Conservation (phyloP, 2,888 invertebrate genomes). For the Spilarctia lutea region DNA sequence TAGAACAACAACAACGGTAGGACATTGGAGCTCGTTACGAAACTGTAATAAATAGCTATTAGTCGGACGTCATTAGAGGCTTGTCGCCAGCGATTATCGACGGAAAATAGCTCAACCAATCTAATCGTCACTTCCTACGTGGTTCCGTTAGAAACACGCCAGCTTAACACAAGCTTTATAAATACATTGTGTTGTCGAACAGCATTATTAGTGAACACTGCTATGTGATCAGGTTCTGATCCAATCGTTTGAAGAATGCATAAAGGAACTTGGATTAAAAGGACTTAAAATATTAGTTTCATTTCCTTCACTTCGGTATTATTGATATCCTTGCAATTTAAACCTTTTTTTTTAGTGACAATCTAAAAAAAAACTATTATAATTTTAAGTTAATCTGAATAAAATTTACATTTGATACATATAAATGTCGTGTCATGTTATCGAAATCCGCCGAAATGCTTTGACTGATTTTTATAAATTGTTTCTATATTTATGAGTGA, state of each 20-base stretch:
- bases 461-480: too few relatives aligned
- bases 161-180: constrained; percentile 38
- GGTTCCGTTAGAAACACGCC: constrained; percentile 65
- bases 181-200: constrained; percentile 37
- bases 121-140: constrained; percentile 70
- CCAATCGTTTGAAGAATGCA: neutral
- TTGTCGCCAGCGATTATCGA: constrained; percentile 61
- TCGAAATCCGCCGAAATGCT: too few relatives aligned
- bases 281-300: neutral
- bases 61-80: constrained; percentile 46
- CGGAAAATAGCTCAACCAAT: constrained; percentile 64
- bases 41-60: constrained; percentile 39
- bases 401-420: too few relatives aligned
- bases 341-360: too few relatives aligned
- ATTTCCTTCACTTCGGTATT: too few relatives aligned
- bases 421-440: too few relatives aligned
- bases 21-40: constrained; percentile 19
- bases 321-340: too few relatives aligned
- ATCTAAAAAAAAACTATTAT: too few relatives aligned
- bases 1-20: neutral
- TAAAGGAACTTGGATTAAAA: neutral
- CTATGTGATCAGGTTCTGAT: neutral
- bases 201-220: constrained; percentile 25
- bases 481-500: too few relatives aligned
- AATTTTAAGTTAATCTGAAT: too few relatives aligned